A percentile compares a stretch with the other conserved stretches of the same genome.
Evolutionary conservation across 2,113 vertebrate species (phyloP).

Genomic region (Ciconia stormi): DNA sequence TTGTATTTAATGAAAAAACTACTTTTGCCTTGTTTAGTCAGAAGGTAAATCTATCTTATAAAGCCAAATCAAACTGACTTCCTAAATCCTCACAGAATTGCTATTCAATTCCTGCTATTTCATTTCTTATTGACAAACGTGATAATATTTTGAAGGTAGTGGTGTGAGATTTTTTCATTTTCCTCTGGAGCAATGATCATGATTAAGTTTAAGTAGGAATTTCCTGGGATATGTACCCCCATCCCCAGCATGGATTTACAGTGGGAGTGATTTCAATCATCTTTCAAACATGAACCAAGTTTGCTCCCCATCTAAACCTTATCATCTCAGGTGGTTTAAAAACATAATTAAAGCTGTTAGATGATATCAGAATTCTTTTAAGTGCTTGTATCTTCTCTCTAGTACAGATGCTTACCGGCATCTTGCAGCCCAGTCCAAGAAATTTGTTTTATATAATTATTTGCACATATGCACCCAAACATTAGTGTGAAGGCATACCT

Average conservation of each 20-base stretch:
- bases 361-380: background rate
- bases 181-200: background rate
- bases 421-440: background rate
- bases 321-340: background rate
- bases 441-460: background rate
- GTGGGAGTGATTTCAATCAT: background rate
- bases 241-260: background rate
- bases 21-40: background rate
- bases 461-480: background rate
- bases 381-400: background rate
- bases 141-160: background rate
- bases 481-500: background rate
- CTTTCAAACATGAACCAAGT: background rate
- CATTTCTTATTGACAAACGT: background rate
- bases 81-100: background rate
- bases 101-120: background rate
- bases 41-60: background rate
- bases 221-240: background rate
- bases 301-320: background rate
- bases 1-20: background rate
- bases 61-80: background rate
- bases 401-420: background rate
- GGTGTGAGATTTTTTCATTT: background rate
- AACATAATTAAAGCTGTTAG: background rate
- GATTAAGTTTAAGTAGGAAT: background rate